Evolutionary conservation across 2,888 invertebrate species (phyloP).

Genomic region (Girardia tigrina): DNA sequence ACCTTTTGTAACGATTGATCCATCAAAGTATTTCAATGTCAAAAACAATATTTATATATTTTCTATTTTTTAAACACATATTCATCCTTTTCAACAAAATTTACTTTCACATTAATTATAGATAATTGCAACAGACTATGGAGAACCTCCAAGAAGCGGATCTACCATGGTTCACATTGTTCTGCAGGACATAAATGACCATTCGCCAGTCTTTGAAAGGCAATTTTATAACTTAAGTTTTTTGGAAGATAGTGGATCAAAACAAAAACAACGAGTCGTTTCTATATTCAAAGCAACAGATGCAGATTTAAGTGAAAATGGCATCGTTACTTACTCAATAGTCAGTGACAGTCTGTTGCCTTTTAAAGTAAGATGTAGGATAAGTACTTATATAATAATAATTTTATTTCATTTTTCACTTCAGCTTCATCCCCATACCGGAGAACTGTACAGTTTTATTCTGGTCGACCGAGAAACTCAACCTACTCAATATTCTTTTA

Average conservation of each 20-base stretch:
- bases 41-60: too few species aligned
- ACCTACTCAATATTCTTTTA: background rate
- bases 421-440: too few species aligned
- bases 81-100: too few species aligned
- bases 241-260: background rate
- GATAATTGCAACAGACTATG: background rate
- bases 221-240: background rate
- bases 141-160: background rate
- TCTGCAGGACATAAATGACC: background rate
- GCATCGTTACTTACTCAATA: background rate
- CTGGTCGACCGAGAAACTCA: background rate
- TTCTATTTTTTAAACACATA: too few species aligned
- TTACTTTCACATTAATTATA: too few species aligned
- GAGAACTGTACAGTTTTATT: background rate
- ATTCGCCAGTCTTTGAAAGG: background rate
- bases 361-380: background rate
- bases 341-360: background rate
- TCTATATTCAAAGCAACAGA: background rate
- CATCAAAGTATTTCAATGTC: too few species aligned
- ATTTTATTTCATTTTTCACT: too few species aligned
- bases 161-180: background rate
- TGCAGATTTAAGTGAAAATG: background rate
- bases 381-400: too few species aligned
- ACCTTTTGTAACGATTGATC: too few species aligned
- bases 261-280: background rate